These are phyloP conservation scores for Chrysochloris asiatica DNA, from an alignment of 2,113 vertebrate genomes.

Conservation along the genomic window DNA sequence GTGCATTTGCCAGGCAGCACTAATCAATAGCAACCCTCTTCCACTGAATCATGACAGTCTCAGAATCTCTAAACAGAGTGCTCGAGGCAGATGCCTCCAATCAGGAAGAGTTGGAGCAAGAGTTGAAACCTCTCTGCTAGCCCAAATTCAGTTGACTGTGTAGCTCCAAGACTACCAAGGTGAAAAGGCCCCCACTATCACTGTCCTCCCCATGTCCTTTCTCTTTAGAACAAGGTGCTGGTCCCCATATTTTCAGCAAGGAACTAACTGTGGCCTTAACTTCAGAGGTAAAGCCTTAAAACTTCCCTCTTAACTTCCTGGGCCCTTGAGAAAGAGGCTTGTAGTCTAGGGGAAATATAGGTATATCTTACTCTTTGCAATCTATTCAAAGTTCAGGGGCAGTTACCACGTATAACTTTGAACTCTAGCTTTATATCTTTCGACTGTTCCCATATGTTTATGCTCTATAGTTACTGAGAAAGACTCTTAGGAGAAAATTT, in stretches of 20 bases:
- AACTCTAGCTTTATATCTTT: slow-evolving; percentile 29
- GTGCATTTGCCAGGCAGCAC: not conserved
- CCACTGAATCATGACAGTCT: not conserved
- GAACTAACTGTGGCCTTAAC: not conserved
- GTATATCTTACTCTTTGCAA: not conserved
- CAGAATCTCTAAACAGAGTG: not conserved
- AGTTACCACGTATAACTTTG: slow-evolving; percentile 20
- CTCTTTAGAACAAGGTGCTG: not conserved
- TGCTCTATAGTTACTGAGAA: not conserved
- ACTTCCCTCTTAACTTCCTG: not conserved
- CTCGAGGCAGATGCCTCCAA: not conserved
- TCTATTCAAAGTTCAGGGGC: not conserved
- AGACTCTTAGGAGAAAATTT: not conserved
- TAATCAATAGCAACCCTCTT: not conserved
- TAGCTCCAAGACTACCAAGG: not conserved
- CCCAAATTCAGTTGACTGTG: not conserved
- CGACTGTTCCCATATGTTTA: slow-evolving; percentile 33
- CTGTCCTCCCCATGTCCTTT: not conserved
- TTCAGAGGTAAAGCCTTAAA: not conserved
- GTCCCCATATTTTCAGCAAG: not conserved
- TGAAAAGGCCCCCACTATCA: not conserved
- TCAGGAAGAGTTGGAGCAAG: no score
- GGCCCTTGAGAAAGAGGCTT: not conserved
- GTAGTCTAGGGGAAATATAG: not conserved
- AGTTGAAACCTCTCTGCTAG: not conserved